A percentile compares a stretch with the other conserved stretches of the same genome.
Conservation (phyloP, 2,797 vertebrate species). For the Phrynocephalus forsythii region DNA sequence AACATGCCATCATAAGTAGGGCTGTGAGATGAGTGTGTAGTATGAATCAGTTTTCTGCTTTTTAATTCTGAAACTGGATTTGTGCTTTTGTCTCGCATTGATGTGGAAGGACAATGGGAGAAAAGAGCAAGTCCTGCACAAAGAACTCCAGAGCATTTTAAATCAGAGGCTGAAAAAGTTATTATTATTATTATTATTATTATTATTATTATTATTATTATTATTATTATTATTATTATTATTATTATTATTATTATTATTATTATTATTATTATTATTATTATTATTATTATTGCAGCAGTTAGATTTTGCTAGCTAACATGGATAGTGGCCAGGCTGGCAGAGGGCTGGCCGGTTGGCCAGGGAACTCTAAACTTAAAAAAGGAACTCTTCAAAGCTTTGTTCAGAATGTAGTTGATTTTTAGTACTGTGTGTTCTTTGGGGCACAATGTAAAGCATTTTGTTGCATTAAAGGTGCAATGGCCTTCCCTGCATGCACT, state of each 20-base stretch:
- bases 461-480: constrained; percentile 58
- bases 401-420: not conserved
- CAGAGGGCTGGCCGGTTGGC: too few relatives aligned
- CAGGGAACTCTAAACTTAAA: too few relatives aligned
- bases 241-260: not conserved
- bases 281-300: too few relatives aligned
- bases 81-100: not conserved
- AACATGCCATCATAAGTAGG: not conserved
- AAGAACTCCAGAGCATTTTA: not conserved
- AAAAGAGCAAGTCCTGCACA: not conserved
- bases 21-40: not conserved
- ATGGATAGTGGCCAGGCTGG: too few relatives aligned
- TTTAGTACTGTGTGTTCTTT: accelerated
- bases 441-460: not conserved
- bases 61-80: accelerated
- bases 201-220: not conserved
- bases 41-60: not conserved
- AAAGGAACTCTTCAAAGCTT: too few relatives aligned
- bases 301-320: too few relatives aligned
- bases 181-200: too few relatives aligned
- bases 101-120: not conserved
- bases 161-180: not conserved
- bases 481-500: constrained; percentile 27
- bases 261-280: too few relatives aligned
- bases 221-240: too few relatives aligned